A percentile compares a stretch with the other conserved stretches of the same genome.
Conservation (phyloP, 2,888 invertebrate species). For the Spisula solida region DNA sequence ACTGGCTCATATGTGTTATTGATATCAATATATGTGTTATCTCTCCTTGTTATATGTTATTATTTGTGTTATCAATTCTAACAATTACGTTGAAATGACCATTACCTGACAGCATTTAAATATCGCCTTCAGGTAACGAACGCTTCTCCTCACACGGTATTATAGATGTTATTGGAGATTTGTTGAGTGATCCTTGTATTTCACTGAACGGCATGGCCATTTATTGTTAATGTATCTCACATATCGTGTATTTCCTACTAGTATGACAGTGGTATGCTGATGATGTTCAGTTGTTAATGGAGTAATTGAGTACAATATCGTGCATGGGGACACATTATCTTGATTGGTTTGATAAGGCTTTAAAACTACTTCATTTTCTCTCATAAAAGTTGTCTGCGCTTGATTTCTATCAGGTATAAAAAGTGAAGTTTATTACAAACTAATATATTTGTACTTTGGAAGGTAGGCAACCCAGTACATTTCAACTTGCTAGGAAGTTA, state of each 20-base stretch:
- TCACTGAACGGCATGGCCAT: slow-evolving; percentile 9
- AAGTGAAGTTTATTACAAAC: not conserved
- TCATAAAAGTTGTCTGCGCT: not conserved
- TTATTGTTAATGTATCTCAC: not conserved
- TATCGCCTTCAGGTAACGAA: not conserved
- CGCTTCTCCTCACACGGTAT: not conserved
- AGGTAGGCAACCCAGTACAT: too few species aligned
- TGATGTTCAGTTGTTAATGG: slow-evolving; percentile 17
- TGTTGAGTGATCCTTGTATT: not conserved
- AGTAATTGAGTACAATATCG: not conserved
- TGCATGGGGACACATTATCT: not conserved
- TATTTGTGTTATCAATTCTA: not conserved
- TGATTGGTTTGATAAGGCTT: not conserved
- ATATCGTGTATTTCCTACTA: not conserved
- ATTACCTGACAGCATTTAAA: not conserved
- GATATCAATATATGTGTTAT: too few species aligned
- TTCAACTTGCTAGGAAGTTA: too few species aligned
- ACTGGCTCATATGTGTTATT: too few species aligned
- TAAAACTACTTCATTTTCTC: not conserved
- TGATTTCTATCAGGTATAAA: not conserved
- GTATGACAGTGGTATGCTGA: not conserved
- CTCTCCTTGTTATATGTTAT: too few species aligned
- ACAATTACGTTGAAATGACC: not conserved
- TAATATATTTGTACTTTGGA: too few species aligned
- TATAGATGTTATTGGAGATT: slow-evolving; percentile 17